Percentiles rank a stretch among this genome's conserved stretches.
Conservation (phyloP, 1,140 invertebrate genomes). For the Ips nitidus region DNA sequence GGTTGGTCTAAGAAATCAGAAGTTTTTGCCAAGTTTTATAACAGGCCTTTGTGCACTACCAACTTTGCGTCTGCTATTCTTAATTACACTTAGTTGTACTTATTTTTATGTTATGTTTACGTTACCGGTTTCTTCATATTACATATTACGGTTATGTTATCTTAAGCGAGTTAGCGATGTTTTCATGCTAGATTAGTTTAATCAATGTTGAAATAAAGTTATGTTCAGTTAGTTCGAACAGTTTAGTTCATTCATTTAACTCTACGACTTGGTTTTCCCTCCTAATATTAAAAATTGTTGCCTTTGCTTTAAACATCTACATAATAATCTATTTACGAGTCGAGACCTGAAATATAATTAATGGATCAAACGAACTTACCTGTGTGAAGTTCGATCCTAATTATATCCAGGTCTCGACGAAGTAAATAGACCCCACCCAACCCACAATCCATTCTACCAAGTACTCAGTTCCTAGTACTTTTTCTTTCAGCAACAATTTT, state of each 20-base stretch:
- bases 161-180: background rate
- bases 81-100: background rate
- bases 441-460: no score
- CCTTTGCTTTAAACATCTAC: slow-evolving; percentile 23
- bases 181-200: background rate
- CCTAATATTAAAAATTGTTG: slow-evolving; percentile 3
- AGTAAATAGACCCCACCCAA: no score
- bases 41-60: slow-evolving; percentile 1
- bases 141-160: background rate
- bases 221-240: background rate
- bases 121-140: slow-evolving; percentile 2
- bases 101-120: slow-evolving; percentile 9
- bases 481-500: no score
- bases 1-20: slow-evolving; percentile 12
- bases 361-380: no score
- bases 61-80: background rate
- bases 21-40: slow-evolving; percentile 20
- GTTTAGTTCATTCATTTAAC: background rate
- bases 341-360: slow-evolving; percentile 15
- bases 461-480: no score
- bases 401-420: no score
- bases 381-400: no score
- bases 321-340: slow-evolving; percentile 12
- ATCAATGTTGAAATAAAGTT: background rate
- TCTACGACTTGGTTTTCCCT: background rate